A percentile compares a stretch with the other conserved stretches of the same genome.
phyloP scores from a whole-genome alignment of 2,797 vertebrate species.

The Ctenopoma multispine region DNA sequence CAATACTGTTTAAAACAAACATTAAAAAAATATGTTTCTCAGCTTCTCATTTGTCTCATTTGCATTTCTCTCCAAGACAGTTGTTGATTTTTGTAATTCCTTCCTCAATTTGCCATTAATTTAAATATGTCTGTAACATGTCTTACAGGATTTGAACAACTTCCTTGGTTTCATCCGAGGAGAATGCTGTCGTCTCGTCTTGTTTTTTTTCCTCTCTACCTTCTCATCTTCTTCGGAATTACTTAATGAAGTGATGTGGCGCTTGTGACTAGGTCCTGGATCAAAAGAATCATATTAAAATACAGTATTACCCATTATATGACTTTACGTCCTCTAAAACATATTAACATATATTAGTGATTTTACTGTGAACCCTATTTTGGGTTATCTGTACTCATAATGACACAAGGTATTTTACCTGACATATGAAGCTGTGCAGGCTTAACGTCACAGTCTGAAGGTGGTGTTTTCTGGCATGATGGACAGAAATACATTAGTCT shows the following conservation, averaged over 20 bases:
- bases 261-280: conserved; percentile 78
- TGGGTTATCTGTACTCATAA: too few species aligned
- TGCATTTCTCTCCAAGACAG: neutral
- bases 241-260: conserved; percentile 69
- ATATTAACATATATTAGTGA: neutral
- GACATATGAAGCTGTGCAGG: conserved; percentile 56
- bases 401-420: conserved; percentile 66
- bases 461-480: conserved; percentile 76
- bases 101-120: neutral
- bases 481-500: conserved; percentile 13
- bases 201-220: conserved; percentile 61
- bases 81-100: neutral
- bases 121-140: neutral
- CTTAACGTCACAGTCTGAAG: conserved; percentile 34
- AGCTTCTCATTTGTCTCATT: neutral
- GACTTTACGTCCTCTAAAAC: neutral
- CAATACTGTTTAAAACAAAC: neutral
- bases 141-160: conserved; percentile 78
- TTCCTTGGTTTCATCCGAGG: conserved; percentile 74
- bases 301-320: neutral
- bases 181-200: conserved; percentile 38
- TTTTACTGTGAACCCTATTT: neutral
- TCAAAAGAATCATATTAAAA: neutral
- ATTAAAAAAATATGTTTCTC: neutral
- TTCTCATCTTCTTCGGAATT: conserved; percentile 72